A percentile compares a stretch with the other conserved stretches of the same genome.
These are phyloP conservation scores for Monomorium pharaonis DNA, from an alignment of 1,140 invertebrate genomes.

Conservation along the genomic window DNA sequence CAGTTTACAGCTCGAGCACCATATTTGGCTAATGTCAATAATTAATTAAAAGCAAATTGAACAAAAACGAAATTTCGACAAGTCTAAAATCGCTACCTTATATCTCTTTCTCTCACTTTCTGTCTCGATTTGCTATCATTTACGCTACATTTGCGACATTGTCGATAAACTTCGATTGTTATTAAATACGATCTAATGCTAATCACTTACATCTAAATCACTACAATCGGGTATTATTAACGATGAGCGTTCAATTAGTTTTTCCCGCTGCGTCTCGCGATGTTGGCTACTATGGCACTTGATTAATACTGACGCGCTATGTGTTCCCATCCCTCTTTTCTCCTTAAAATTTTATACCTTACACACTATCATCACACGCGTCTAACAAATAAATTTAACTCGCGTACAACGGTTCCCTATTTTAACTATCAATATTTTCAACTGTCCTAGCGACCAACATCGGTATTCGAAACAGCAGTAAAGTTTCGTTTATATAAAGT, in stretches of 20 bases:
- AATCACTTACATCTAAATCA: slow-evolving; percentile 73
- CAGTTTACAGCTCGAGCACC: slow-evolving; percentile 71
- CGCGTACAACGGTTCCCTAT: slow-evolving; percentile 68
- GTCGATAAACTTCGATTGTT: slow-evolving; percentile 67
- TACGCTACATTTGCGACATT: slow-evolving; percentile 68
- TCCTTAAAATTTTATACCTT: slow-evolving; percentile 66
- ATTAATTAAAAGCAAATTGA: slow-evolving; percentile 61
- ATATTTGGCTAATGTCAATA: slow-evolving; percentile 63
- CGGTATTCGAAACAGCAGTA: slow-evolving; percentile 65
- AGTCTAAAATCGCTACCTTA: slow-evolving; percentile 67
- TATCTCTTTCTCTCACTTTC: not conserved
- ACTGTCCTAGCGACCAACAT: slow-evolving; percentile 71
- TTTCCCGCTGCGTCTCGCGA: slow-evolving; percentile 49
- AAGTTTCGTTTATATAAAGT: slow-evolving; percentile 71
- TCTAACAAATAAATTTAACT: slow-evolving; percentile 76
- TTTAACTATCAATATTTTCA: slow-evolving; percentile 70
- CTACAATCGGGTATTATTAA: slow-evolving; percentile 69
- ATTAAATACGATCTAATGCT: slow-evolving; percentile 68
- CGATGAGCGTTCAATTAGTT: slow-evolving; percentile 67
- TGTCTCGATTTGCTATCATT: slow-evolving; percentile 60
- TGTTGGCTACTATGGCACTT: slow-evolving; percentile 68
- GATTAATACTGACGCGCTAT: slow-evolving; percentile 61
- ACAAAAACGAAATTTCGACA: slow-evolving; percentile 70
- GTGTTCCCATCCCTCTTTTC: not conserved
- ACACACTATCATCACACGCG: slow-evolving; percentile 73